Conservation (phyloP, 1,140 invertebrate genomes). For the Apis dorsata region DNA sequence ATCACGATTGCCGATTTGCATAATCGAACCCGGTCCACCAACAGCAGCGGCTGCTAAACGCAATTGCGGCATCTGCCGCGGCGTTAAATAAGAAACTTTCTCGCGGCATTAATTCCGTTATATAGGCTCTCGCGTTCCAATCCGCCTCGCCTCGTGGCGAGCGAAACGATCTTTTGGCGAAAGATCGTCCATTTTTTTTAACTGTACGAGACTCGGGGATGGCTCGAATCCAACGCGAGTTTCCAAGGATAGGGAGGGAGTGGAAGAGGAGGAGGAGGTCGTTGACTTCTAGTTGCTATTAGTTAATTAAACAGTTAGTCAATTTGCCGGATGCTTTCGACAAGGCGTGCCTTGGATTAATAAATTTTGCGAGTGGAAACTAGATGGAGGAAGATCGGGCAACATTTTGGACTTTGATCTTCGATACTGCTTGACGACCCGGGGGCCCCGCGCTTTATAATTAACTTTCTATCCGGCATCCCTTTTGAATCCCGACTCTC, state of each 20-base stretch:
- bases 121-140: constrained; percentile 45
- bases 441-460: constrained; percentile 23
- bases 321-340: constrained; percentile 1
- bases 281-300: neutral
- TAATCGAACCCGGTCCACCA: constrained; percentile 52
- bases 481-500: constrained; percentile 21
- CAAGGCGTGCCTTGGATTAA: neutral
- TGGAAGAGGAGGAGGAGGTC: neutral
- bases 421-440: constrained; percentile 7
- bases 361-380: constrained; percentile 23
- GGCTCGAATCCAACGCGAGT: no score
- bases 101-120: constrained; percentile 50
- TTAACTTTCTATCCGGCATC: constrained; percentile 25
- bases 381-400: neutral
- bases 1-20: constrained; percentile 50
- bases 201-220: neutral
- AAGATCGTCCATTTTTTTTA: neutral
- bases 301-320: constrained; percentile 35
- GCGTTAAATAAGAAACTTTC: constrained; percentile 68
- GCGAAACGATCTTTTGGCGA: neutral
- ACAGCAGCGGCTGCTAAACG: constrained; percentile 26
- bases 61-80: constrained; percentile 55
- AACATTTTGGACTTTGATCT: constrained; percentile 36
- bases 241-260: no score
- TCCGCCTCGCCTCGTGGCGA: neutral